Evolutionary conservation across 2,888 invertebrate species (phyloP).

Genomic region (Cyclophora punctaria): DNA sequence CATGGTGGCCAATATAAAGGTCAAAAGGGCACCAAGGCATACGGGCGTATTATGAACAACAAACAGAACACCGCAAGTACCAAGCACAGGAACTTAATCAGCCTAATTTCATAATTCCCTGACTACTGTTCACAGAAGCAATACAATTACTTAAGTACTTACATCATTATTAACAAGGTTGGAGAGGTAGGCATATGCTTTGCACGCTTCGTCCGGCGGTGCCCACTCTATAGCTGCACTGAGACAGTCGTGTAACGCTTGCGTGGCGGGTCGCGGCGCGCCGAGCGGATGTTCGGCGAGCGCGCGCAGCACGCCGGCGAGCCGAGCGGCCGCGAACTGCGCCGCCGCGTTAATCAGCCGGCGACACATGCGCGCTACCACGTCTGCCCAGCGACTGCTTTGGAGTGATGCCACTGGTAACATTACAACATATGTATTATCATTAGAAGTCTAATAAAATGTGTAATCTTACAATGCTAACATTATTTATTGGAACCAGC

Average conservation of each 20-base stretch:
- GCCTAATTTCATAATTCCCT: too few relatives aligned
- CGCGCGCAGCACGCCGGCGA: slow-evolving; percentile 82
- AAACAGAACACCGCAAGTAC: too few relatives aligned
- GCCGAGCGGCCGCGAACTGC: slow-evolving; percentile 85
- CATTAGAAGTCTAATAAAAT: too few relatives aligned
- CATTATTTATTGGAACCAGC: too few relatives aligned
- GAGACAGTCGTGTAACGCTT: slow-evolving; percentile 83
- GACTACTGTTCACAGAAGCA: too few relatives aligned
- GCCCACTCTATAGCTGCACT: slow-evolving; percentile 85
- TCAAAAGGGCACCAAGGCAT: too few relatives aligned
- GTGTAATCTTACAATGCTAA: too few relatives aligned
- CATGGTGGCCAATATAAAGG: too few relatives aligned
- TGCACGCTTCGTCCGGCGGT: slow-evolving; percentile 88
- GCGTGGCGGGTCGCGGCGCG: slow-evolving; percentile 31
- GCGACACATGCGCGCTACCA: slow-evolving; percentile 84
- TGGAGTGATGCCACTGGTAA: slow-evolving; percentile 79
- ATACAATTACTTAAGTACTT: too few relatives aligned
- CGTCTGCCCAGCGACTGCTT: slow-evolving; percentile 88
- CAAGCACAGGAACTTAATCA: too few relatives aligned
- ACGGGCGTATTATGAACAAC: too few relatives aligned
- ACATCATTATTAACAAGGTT: slow-evolving; percentile 25
- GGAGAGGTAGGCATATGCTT: slow-evolving; percentile 78
- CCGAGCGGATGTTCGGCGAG: slow-evolving; percentile 62
- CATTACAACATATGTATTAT: slow-evolving; percentile 1
- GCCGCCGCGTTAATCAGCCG: slow-evolving; percentile 88